Conservation (phyloP, 2,797 vertebrate species). For the Lagorchestes hirsutus region DNA sequence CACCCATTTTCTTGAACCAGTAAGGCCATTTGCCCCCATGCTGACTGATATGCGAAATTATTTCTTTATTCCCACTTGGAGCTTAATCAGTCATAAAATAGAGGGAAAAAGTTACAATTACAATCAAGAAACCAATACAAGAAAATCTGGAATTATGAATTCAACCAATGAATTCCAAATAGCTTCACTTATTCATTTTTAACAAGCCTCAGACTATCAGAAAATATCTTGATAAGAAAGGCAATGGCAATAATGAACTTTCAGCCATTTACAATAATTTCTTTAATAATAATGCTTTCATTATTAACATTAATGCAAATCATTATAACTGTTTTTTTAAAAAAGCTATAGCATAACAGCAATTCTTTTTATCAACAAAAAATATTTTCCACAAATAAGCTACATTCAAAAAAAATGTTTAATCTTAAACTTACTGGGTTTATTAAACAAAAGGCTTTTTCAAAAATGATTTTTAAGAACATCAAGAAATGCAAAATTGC, state of each 20-base stretch:
- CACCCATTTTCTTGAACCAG: slow-evolving; percentile 95
- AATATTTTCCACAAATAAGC: slow-evolving; percentile 7
- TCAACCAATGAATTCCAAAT: slow-evolving; percentile 10
- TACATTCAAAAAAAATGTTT: not conserved
- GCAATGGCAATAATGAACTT: slow-evolving; percentile 30
- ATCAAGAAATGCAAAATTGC: not conserved
- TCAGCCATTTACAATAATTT: slow-evolving; percentile 31
- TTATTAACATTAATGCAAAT: not conserved
- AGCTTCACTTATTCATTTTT: slow-evolving; percentile 44
- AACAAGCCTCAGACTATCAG: slow-evolving; percentile 15
- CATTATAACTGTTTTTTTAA: not conserved
- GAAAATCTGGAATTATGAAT: slow-evolving; percentile 24
- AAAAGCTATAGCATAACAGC: not conserved
- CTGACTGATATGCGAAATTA: slow-evolving; percentile 86
- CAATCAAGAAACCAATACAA: slow-evolving; percentile 58
- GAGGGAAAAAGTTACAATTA: slow-evolving; percentile 47
- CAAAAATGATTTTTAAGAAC: not conserved
- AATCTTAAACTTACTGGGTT: not conserved
- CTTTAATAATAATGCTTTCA: slow-evolving; percentile 13
- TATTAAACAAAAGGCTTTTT: not conserved
- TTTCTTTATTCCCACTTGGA: slow-evolving; percentile 84
- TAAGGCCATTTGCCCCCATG: slow-evolving; percentile 89
- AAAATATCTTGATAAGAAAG: slow-evolving; percentile 26
- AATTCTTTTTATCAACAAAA: slow-evolving; percentile 47
- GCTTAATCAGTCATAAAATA: slow-evolving; percentile 84